phyloP scores from a whole-genome alignment of 2,888 invertebrate genomes.

The Leptura quadrifasciata region DNA sequence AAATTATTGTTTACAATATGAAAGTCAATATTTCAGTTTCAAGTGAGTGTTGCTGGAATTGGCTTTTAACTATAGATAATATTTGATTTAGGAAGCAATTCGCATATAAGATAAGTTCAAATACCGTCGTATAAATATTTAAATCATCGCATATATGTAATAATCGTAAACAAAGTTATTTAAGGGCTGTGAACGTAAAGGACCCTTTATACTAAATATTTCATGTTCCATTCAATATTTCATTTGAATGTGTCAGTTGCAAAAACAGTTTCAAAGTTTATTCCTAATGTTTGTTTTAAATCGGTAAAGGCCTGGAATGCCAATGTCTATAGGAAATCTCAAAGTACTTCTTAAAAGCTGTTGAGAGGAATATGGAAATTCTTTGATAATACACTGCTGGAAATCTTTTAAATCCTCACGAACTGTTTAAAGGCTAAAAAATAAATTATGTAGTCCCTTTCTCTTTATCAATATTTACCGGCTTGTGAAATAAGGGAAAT shows the following conservation, averaged over 20 bases:
- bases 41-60: not conserved
- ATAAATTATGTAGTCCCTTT: conserved; percentile 27
- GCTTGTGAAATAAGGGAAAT: conserved; percentile 10
- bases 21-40: not conserved
- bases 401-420: conserved; percentile 30
- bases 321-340: conserved; percentile 24
- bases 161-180: conserved; percentile 10
- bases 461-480: conserved; percentile 27
- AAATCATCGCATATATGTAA: not conserved
- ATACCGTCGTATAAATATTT: conserved; percentile 1
- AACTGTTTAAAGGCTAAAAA: conserved; percentile 18
- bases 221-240: conserved; percentile 33
- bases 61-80: not conserved
- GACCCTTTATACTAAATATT: conserved; percentile 27
- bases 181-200: not conserved
- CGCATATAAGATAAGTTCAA: not conserved
- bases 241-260: conserved; percentile 31
- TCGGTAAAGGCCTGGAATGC: conserved; percentile 20
- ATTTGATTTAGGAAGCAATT: conserved; percentile 7
- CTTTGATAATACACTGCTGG: conserved; percentile 19
- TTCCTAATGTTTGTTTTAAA: conserved; percentile 25
- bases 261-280: conserved; percentile 26
- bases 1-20: not conserved
- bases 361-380: conserved; percentile 25
- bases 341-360: conserved; percentile 27